Conservation (phyloP, 2,888 invertebrate species). For the Eupeodes luniger region DNA sequence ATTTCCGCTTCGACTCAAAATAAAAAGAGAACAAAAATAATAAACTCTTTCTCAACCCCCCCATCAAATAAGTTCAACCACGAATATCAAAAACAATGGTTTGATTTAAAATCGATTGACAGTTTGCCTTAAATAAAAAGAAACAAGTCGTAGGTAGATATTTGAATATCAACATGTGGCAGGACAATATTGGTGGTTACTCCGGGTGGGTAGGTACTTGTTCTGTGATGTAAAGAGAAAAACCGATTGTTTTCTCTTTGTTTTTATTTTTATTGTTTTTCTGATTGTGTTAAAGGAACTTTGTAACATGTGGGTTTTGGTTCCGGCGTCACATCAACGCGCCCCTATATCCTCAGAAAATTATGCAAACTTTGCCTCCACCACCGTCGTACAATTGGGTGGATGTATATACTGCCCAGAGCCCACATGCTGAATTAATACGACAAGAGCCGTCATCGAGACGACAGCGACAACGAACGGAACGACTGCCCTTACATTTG, state of each 20-base stretch:
- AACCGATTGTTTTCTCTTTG: conserved; percentile 42
- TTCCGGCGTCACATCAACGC: conserved; percentile 78
- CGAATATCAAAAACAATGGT: conserved; percentile 68
- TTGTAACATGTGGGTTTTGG: conserved; percentile 74
- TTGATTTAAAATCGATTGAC: conserved; percentile 76
- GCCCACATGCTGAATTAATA: conserved; percentile 79
- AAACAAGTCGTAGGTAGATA: conserved; percentile 60
- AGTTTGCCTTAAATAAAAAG: conserved; percentile 72
- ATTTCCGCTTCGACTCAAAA: conserved; percentile 73
- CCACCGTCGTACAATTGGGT: conserved; percentile 43
- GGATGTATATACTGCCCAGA: neutral
- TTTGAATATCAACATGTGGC: conserved; percentile 76
- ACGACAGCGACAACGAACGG: neutral
- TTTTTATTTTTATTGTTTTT: conserved; percentile 17
- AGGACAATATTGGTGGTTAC: conserved; percentile 59
- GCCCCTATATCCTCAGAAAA: conserved; percentile 82
- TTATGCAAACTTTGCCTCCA: conserved; percentile 83
- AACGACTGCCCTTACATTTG: conserved; percentile 35
- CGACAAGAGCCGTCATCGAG: conserved; percentile 76
- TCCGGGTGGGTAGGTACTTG: neutral
- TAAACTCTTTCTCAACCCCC: neutral
- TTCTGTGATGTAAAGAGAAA: conserved; percentile 39
- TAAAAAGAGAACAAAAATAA: conserved; percentile 47
- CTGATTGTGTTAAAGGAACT: conserved; percentile 51
- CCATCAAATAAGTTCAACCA: conserved; percentile 61